Percentiles rank a stretch among this genome's conserved stretches.
These are phyloP conservation scores for Todiramphus saurophagus DNA, from an alignment of 2,113 vertebrate genomes.

Conservation along the genomic window DNA sequence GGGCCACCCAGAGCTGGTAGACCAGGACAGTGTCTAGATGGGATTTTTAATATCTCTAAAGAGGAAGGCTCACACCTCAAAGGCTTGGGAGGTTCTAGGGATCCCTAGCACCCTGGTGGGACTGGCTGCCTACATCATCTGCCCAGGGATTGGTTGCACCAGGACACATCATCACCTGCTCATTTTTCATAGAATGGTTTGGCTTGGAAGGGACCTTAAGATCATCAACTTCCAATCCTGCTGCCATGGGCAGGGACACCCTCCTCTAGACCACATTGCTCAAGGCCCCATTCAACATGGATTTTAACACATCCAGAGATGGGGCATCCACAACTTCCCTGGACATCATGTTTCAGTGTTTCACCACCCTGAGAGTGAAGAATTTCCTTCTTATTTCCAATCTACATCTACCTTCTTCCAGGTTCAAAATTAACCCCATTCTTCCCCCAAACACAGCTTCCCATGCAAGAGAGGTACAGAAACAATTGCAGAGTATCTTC, in stretches of 20 bases:
- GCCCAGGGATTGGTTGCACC: not conserved
- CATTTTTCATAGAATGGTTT: not conserved
- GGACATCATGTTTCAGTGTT: too few relatives aligned
- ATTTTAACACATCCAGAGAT: too few relatives aligned
- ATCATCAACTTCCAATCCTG: too few relatives aligned
- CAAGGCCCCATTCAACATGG: too few relatives aligned
- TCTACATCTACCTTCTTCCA: too few relatives aligned
- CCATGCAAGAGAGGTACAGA: accelerated
- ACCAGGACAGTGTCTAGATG: not conserved
- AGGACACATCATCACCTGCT: not conserved
- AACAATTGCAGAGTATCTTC: not conserved
- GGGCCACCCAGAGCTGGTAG: not conserved
- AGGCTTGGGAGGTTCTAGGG: not conserved
- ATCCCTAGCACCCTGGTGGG: not conserved
- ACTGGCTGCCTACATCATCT: not conserved
- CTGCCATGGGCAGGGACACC: too few relatives aligned
- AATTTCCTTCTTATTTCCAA: too few relatives aligned
- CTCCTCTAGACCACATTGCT: too few relatives aligned
- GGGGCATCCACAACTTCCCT: too few relatives aligned
- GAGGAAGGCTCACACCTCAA: not conserved
- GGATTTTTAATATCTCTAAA: not conserved
- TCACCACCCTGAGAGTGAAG: too few relatives aligned
- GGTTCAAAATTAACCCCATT: not conserved
- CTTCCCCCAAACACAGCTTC: not conserved
- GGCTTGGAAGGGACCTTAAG: not conserved